These are phyloP conservation scores for Alethe castanea DNA, from an alignment of 2,113 vertebrate species.

Conservation along the genomic window DNA sequence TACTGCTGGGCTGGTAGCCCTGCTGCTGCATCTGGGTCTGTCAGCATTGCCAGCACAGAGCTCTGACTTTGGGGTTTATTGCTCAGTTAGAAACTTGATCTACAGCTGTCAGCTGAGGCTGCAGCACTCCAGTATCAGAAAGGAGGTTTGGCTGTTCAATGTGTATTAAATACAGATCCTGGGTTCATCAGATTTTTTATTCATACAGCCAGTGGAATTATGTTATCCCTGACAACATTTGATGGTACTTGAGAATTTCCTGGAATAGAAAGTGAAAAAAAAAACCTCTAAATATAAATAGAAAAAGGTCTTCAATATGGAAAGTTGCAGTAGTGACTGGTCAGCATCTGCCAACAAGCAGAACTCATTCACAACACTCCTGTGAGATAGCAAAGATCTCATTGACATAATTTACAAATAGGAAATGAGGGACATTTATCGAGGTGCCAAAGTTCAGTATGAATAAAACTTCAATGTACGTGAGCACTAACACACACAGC, in stretches of 20 bases:
- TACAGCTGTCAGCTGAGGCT: not conserved
- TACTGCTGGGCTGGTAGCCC: not conserved
- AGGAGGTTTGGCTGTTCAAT: not conserved
- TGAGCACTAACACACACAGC: not conserved
- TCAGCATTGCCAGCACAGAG: not conserved
- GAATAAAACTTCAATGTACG: not conserved
- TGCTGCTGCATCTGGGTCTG: not conserved
- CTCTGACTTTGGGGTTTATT: not conserved
- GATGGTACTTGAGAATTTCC: not conserved
- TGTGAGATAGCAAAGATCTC: not conserved
- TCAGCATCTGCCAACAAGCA: not conserved
- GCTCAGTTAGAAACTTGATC: not conserved
- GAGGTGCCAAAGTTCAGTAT: not conserved
- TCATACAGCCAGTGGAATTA: fast-evolving
- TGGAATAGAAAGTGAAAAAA: not conserved
- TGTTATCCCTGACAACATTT: not conserved
- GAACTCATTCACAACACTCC: not conserved
- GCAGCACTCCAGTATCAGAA: not conserved
- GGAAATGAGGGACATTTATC: not conserved
- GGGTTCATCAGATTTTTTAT: not conserved
- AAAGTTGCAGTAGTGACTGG: not conserved
- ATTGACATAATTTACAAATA: not conserved
- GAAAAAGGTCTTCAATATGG: not conserved
- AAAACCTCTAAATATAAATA: not conserved
- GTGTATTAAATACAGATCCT: not conserved